Base-by-base conservation (phyloP, 1,140 invertebrate genomes). In the Drosophila albomicans region DNA sequence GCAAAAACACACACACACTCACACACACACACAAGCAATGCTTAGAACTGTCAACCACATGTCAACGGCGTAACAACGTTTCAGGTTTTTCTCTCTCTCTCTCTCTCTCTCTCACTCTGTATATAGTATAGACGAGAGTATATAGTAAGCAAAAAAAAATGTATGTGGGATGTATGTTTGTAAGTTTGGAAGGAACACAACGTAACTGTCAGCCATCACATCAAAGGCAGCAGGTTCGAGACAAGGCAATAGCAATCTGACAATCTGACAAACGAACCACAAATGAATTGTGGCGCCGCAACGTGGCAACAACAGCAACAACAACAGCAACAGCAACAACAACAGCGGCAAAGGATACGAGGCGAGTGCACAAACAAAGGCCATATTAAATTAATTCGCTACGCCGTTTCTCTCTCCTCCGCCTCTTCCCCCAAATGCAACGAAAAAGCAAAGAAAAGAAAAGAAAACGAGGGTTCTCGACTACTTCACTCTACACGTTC, bases 1-100 rank as follows among this genome's bases (percentile, higher is more conserved):
- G 82, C 82, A 80, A 87, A 87, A 82, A 79, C 78, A 86, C 82
- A 81, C 66, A 86, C 59, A 72, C 58, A 77, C 49, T 43, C 20
- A 38, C 2, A 8, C 8, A 3, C 4, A 35, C 7, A 7, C 38
- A 71, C 10, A 49, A 52, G 64, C 35, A 66, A 75, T 69, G 65
- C 66, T 59, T 46, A 66, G 28, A 78, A 70, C 78, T 85, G 68
- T 81, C 78, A 69, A 54, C 73, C 75, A 85, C 70, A 85, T 86
- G 79, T 87, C 82, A 82, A 81, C 82, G 63, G 41, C 54, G 38
- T 80, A 58, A 59, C 35, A 67, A 67, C 8, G 32, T 20, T 41
- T 56, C 45, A 52, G 25, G 62, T 43, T 20, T 38, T 32, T 43
- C 4, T 43, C 4, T 25, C 20, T 25, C 16, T n/a, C n/a, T n/a